phyloP scores from a whole-genome alignment of 2,113 vertebrate genomes.

The Nyctibius bracteatus region DNA sequence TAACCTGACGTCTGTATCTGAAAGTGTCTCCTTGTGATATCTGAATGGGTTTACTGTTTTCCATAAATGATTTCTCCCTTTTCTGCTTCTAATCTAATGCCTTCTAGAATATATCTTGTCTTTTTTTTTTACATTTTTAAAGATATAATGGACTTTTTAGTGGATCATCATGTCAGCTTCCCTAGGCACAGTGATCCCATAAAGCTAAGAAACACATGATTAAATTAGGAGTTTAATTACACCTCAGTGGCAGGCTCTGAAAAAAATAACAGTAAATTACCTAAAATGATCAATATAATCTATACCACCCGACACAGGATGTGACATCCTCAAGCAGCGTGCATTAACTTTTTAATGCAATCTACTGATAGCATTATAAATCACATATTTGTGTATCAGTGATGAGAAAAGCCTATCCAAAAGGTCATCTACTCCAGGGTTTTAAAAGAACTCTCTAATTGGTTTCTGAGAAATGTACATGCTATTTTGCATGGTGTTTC shows the following conservation, averaged over 20 bases:
- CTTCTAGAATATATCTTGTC: background rate
- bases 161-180: background rate
- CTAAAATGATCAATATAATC: constrained; percentile 39
- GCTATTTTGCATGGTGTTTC: background rate
- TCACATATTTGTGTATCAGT: constrained; percentile 29
- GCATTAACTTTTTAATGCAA: constrained; percentile 41
- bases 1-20: background rate
- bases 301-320: background rate
- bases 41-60: background rate
- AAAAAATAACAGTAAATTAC: constrained; percentile 25
- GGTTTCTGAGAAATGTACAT: constrained; percentile 2
- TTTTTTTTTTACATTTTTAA: background rate
- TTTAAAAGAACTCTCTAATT: background rate
- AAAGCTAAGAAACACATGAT: constrained; percentile 30
- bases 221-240: constrained; percentile 52
- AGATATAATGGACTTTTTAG: background rate
- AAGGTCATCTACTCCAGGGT: constrained; percentile 7
- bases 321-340: constrained; percentile 18
- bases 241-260: background rate
- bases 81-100: background rate
- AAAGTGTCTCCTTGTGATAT: background rate
- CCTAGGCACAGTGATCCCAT: background rate
- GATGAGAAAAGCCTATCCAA: background rate
- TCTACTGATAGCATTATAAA: constrained; percentile 36
- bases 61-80: background rate